These are phyloP conservation scores for Brachionus asplanchnoidis DNA, from an alignment of 1,140 invertebrate genomes.

Conservation along the genomic window DNA sequence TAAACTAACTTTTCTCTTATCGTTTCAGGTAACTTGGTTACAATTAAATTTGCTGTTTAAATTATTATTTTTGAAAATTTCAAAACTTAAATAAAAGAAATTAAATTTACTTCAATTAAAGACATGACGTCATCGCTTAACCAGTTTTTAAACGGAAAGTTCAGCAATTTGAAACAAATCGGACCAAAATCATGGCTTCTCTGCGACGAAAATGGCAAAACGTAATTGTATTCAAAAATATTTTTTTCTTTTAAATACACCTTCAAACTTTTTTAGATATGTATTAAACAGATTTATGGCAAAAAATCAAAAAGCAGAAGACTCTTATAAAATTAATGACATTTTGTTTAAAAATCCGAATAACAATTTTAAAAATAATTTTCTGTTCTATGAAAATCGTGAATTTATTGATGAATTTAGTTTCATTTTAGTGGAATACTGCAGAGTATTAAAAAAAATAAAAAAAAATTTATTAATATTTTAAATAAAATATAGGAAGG, in stretches of 20 bases:
- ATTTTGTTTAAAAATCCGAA: not conserved
- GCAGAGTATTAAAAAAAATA: not conserved
- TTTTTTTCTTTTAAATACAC: not conserved
- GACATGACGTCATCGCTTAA: not conserved
- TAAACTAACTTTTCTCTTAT: not conserved
- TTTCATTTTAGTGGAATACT: constrained; percentile 1
- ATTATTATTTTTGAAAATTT: not conserved
- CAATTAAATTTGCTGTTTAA: not conserved
- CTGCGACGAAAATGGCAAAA: not conserved
- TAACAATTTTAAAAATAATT: constrained; percentile 10
- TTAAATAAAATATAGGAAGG: not conserved
- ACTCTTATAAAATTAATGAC: not conserved
- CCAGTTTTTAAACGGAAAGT: constrained; percentile 11
- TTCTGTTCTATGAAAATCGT: not conserved
- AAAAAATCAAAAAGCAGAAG: not conserved
- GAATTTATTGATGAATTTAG: not conserved
- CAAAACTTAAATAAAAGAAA: not conserved
- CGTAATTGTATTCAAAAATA: not conserved
- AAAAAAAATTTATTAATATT: not conserved
- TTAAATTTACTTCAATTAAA: not conserved
- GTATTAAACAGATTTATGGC: not conserved
- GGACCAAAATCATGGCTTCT: not conserved
- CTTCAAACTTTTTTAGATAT: not conserved
- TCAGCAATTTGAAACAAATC: constrained; percentile 13
- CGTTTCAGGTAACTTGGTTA: not conserved